These are phyloP conservation scores for Sebastes trivittatus DNA, from an alignment of 2,797 vertebrate genomes.

Conservation along the genomic window DNA sequence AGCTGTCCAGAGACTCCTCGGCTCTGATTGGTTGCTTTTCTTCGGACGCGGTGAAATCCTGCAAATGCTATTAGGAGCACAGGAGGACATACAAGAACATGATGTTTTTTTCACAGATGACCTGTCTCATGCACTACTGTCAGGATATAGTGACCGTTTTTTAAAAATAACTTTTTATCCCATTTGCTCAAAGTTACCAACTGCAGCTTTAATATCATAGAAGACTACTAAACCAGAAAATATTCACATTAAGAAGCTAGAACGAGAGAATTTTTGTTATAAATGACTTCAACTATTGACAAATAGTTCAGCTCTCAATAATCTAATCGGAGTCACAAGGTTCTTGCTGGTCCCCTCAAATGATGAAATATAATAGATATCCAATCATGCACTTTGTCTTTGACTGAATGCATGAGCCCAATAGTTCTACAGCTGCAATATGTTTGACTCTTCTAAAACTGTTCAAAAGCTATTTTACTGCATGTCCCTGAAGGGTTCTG, in stretches of 20 bases:
- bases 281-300: accelerated
- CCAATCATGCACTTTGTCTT: not conserved
- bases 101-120: too few relatives aligned
- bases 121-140: too few relatives aligned
- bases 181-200: too few relatives aligned
- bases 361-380: not conserved
- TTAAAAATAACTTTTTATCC: too few relatives aligned
- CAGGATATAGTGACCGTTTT: too few relatives aligned
- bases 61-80: too few relatives aligned
- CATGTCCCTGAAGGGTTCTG: not conserved
- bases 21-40: too few relatives aligned
- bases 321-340: not conserved
- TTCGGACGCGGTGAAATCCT: accelerated
- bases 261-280: not conserved
- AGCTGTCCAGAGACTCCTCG: too few relatives aligned
- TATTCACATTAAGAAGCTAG: not conserved
- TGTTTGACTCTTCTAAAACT: not conserved
- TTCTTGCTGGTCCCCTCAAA: not conserved
- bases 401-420: not conserved
- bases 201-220: not conserved
- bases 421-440: not conserved
- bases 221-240: not conserved
- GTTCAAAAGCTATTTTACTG: not conserved
- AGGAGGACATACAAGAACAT: too few relatives aligned
- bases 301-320: not conserved